Evolutionary conservation across 2,888 invertebrate genomes (phyloP).

Genomic region (Perizoma affinitatum): DNA sequence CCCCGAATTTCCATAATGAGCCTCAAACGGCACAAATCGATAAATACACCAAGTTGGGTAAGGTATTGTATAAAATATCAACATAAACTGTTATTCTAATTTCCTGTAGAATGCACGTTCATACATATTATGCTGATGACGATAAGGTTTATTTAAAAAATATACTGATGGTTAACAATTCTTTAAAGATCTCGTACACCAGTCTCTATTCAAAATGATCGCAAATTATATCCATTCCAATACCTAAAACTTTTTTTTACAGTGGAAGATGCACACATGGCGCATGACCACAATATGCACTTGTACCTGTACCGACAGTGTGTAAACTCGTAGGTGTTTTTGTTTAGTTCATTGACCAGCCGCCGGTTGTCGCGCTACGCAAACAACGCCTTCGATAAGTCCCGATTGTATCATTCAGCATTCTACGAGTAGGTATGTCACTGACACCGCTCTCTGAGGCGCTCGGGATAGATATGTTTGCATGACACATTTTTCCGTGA

Average conservation of each 20-base stretch:
- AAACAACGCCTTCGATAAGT: conserved; percentile 81
- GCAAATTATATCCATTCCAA: no score
- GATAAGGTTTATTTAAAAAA: background rate
- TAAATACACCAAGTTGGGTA: conserved; percentile 13
- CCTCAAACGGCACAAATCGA: conserved; percentile 10
- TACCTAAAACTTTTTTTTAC: no score
- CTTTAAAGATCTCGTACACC: background rate
- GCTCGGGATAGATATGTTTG: conserved; percentile 28
- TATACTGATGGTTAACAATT: background rate
- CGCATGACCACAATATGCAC: conserved; percentile 41
- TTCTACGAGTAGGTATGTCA: conserved; percentile 53
- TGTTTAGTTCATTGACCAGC: conserved; percentile 83
- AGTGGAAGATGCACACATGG: conserved; percentile 13
- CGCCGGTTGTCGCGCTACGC: conserved; percentile 68
- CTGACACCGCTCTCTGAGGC: conserved; percentile 56
- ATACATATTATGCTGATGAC: background rate
- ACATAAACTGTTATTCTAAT: conserved; percentile 4
- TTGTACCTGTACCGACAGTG: conserved; percentile 44
- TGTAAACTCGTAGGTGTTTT: conserved; percentile 73
- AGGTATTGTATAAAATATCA: conserved; percentile 7
- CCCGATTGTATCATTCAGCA: conserved; percentile 73
- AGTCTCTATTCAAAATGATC: no score
- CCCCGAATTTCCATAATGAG: conserved; percentile 8
- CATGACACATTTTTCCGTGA: conserved; percentile 31
- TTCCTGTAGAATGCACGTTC: conserved; percentile 18